phyloP scores from a whole-genome alignment of 1,140 invertebrate genomes.

The Zaprionus nigranus region DNA sequence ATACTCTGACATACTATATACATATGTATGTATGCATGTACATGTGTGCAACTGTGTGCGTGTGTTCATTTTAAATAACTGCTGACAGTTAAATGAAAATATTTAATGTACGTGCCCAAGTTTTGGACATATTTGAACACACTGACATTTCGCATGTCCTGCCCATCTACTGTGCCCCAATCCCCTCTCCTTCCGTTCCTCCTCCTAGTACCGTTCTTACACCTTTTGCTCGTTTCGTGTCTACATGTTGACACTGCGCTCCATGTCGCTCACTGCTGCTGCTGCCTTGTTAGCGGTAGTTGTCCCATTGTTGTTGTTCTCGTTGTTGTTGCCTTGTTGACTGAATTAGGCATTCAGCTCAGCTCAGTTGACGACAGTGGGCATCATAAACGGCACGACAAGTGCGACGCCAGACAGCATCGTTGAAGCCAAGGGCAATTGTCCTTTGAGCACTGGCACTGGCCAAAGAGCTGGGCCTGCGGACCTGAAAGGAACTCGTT shows the following conservation, averaged over 20 bases:
- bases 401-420: slow-evolving; percentile 33
- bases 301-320: slow-evolving; percentile 33
- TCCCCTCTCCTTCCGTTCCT: neutral
- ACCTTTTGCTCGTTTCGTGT: neutral
- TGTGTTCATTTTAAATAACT: slow-evolving; percentile 74
- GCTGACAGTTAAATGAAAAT: slow-evolving; percentile 79
- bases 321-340: slow-evolving; percentile 37
- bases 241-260: slow-evolving; percentile 6
- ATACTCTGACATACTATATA: slow-evolving; percentile 20
- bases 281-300: slow-evolving; percentile 11
- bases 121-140: slow-evolving; percentile 44
- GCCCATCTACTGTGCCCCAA: neutral
- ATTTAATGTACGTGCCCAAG: slow-evolving; percentile 71
- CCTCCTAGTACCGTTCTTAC: slow-evolving; percentile 2
- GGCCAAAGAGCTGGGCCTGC: neutral
- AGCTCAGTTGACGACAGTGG: slow-evolving; percentile 46
- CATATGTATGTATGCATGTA: neutral
- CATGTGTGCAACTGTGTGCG: neutral
- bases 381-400: slow-evolving; percentile 23
- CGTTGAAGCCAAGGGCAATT: slow-evolving; percentile 45
- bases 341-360: slow-evolving; percentile 62
- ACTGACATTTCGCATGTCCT: slow-evolving; percentile 55
- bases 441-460: slow-evolving; percentile 53
- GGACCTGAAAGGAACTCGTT: neutral
- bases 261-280: slow-evolving; percentile 5